phyloP scores from a whole-genome alignment of 2,888 invertebrate genomes.

The Athrips mouffetella region DNA sequence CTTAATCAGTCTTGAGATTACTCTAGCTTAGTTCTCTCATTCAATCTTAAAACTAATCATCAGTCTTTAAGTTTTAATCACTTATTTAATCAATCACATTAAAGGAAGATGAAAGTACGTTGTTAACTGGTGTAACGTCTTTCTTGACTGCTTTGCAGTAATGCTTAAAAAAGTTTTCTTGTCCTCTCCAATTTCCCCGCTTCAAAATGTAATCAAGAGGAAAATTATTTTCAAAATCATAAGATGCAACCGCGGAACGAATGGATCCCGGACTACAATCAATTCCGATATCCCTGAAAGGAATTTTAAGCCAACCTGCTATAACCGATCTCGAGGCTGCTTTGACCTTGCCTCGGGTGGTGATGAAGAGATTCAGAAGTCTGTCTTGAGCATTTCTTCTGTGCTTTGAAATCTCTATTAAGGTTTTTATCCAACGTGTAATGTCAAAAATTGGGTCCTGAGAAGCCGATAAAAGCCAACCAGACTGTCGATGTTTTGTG shows the following conservation, averaged over 20 bases:
- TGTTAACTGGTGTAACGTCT: too few relatives aligned
- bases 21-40: too few relatives aligned
- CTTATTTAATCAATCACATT: neutral
- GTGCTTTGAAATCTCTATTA: neutral
- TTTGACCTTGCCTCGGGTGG: slow-evolving; percentile 8
- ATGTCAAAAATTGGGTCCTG: neutral
- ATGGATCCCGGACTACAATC: neutral
- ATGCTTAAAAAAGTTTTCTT: slow-evolving; percentile 6
- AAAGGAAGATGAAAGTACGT: neutral
- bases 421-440: neutral
- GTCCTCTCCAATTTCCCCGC: slow-evolving; percentile 4
- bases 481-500: slow-evolving; percentile 6
- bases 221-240: slow-evolving; percentile 3
- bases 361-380: slow-evolving; percentile 7
- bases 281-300: neutral
- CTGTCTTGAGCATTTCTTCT: slow-evolving; percentile 5
- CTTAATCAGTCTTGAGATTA: too few relatives aligned
- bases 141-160: slow-evolving; percentile 7
- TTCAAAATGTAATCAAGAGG: slow-evolving; percentile 1
- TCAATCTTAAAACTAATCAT: too few relatives aligned
- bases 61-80: too few relatives aligned
- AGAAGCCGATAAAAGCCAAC: slow-evolving; percentile 1
- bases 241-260: slow-evolving; percentile 4
- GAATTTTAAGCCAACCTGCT: slow-evolving; percentile 1
- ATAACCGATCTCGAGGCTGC: slow-evolving; percentile 6